Evolutionary conservation across 1,140 invertebrate species (phyloP).

Genomic region (Pomacea maculata): DNA sequence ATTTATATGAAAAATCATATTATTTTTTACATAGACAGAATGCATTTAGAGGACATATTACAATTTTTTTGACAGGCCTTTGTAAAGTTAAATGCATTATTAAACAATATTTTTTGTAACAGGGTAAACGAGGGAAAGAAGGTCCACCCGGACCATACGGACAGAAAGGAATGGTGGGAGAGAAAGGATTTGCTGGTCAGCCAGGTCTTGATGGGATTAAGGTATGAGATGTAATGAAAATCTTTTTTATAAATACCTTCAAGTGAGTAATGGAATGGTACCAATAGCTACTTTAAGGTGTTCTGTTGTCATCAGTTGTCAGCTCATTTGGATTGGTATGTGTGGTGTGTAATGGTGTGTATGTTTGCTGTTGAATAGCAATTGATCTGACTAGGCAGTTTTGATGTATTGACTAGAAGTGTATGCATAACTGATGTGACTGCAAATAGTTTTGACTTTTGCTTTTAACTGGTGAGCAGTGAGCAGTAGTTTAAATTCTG

Average conservation of each 20-base stretch:
- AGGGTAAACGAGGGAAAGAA: slow-evolving; percentile 63
- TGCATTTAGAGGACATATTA: too few relatives aligned
- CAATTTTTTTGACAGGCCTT: slow-evolving; percentile 1
- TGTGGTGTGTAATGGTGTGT: background rate
- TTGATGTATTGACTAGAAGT: too few relatives aligned
- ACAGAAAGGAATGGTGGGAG: slow-evolving; percentile 58
- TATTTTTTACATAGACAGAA: too few relatives aligned
- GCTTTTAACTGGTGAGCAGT: too few relatives aligned
- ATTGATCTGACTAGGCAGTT: too few relatives aligned
- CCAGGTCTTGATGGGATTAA: slow-evolving; percentile 44
- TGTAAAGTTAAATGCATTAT: slow-evolving; percentile 13
- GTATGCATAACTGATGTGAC: too few relatives aligned
- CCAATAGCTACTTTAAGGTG: too few relatives aligned
- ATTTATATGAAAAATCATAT: too few relatives aligned
- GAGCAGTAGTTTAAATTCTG: too few relatives aligned
- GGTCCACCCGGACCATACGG: slow-evolving; percentile 71
- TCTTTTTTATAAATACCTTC: too few relatives aligned
- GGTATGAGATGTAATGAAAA: slow-evolving; percentile 16
- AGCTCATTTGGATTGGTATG: background rate
- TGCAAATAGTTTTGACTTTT: too few relatives aligned
- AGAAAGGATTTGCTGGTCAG: slow-evolving; percentile 41
- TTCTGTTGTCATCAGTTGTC: background rate
- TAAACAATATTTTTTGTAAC: background rate
- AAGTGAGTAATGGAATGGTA: too few relatives aligned
- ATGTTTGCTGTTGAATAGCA: background rate